These are phyloP conservation scores for Mus spretus DNA, from an alignment of 2,797 vertebrate genomes.

Conservation along the genomic window DNA sequence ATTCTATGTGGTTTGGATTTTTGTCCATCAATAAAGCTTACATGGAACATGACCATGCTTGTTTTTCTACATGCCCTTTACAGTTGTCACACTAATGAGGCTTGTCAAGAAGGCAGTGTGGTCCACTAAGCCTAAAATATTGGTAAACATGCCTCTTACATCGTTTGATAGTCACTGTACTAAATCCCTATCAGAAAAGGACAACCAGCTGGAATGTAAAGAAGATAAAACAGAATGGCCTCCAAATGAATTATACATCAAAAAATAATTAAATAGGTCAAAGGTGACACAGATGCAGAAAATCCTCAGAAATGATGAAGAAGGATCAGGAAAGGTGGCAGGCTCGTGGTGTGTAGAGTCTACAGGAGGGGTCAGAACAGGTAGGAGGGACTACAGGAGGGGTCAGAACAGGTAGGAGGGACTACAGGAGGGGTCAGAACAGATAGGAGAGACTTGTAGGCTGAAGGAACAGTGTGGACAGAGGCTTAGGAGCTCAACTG, in stretches of 20 bases:
- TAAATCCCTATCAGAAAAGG: not conserved
- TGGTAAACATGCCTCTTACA: not conserved
- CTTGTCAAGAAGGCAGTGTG: too few species aligned
- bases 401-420: too few species aligned
- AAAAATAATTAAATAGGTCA: not conserved
- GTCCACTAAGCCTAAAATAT: constrained; percentile 20
- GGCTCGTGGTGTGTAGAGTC: too few species aligned
- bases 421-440: not conserved
- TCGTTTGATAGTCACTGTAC: not conserved
- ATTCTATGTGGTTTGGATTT: constrained; percentile 9
- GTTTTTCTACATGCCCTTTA: not conserved
- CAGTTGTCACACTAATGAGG: not conserved
- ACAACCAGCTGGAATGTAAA: not conserved
- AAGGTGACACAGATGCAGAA: not conserved
- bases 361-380: not conserved
- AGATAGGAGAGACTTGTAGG: not conserved
- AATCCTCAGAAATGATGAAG: not conserved
- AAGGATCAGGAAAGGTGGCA: not conserved
- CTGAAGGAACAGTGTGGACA: not conserved
- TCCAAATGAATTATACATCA: not conserved
- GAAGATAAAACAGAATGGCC: constrained; percentile 10
- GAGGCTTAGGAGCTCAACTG: not conserved
- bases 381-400: not conserved
- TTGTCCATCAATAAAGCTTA: not conserved
- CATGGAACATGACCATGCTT: not conserved